Percentiles rank a stretch among this genome's conserved stretches.
These are phyloP conservation scores for Argyrosomus regius DNA, from an alignment of 2,797 vertebrate genomes.

Conservation along the genomic window DNA sequence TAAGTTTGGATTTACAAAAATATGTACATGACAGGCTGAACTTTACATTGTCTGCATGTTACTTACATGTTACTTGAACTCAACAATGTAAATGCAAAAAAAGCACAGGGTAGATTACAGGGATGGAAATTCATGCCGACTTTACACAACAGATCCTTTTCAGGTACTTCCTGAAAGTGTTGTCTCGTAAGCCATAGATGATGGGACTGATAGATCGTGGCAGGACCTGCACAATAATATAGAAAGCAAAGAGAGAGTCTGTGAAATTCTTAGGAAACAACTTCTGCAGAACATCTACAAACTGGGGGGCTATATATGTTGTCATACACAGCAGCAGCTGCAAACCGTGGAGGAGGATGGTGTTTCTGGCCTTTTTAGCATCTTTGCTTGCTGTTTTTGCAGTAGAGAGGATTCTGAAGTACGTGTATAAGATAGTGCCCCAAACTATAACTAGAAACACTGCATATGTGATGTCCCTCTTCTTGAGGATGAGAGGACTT, in stretches of 20 bases:
- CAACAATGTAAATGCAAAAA: too few relatives aligned
- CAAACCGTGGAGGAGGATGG: slow-evolving; percentile 66
- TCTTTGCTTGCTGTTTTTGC: slow-evolving; percentile 66
- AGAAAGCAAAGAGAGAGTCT: slow-evolving; percentile 46
- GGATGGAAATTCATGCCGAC: background rate
- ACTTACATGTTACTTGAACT: too few relatives aligned
- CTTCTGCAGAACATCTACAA: slow-evolving; percentile 15
- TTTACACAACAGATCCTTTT: slow-evolving; percentile 34
- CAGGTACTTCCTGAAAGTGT: slow-evolving; percentile 60
- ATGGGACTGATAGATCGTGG: slow-evolving; percentile 66
- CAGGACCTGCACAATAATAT: slow-evolving; percentile 51
- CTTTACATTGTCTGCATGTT: too few relatives aligned
- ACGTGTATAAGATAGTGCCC: slow-evolving; percentile 77
- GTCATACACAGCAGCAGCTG: slow-evolving; percentile 66
- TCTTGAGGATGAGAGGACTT: slow-evolving; percentile 54
- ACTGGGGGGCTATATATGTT: slow-evolving; percentile 2
- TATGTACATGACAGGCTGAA: too few relatives aligned
- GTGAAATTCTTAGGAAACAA: slow-evolving; percentile 27
- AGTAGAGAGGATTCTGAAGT: slow-evolving; percentile 76
- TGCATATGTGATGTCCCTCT: slow-evolving; percentile 54
- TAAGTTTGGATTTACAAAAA: too few relatives aligned
- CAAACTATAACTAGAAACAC: slow-evolving; percentile 76
- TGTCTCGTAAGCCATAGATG: slow-evolving; percentile 68
- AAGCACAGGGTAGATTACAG: too few relatives aligned
- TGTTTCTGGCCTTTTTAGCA: slow-evolving; percentile 75